phyloP scores from a whole-genome alignment of 23 tunicate species.

The Ciona savignyi region DNA sequence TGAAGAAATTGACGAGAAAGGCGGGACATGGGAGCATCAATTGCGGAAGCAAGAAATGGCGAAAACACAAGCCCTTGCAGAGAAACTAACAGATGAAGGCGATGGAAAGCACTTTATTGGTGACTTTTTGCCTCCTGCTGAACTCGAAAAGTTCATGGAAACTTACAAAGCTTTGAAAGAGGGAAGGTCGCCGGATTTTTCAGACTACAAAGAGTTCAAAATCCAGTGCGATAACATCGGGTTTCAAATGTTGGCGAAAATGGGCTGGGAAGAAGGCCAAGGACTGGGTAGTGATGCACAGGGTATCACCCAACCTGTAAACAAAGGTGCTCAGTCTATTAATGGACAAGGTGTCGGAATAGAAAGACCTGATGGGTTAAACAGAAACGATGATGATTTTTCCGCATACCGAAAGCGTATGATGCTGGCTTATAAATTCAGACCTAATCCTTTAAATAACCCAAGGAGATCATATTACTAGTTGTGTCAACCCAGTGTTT shows the following conservation, averaged over 20 bases:
- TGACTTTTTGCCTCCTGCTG: conserved; percentile 88
- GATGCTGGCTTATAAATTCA: conserved; percentile 89
- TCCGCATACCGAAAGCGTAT: conserved; percentile 87
- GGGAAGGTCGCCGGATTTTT: conserved; percentile 90
- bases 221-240: conserved; percentile 93
- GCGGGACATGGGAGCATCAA: conserved; percentile 95
- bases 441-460: conserved; percentile 91
- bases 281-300: conserved; percentile 80
- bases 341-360: conserved; percentile 89
- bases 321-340: conserved; percentile 74
- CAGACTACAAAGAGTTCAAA: conserved; percentile 93
- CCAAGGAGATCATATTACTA: conserved; percentile 90
- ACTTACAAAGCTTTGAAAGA: conserved; percentile 90
- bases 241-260: conserved; percentile 89
- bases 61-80: conserved; percentile 85
- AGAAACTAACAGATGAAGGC: conserved; percentile 73
- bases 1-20: conserved; percentile 81
- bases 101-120: conserved; percentile 92
- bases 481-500: too few species aligned
- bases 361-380: conserved; percentile 49
- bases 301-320: conserved; percentile 78
- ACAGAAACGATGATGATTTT: conserved; percentile 78
- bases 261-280: conserved; percentile 97
- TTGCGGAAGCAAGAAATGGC: conserved; percentile 69
- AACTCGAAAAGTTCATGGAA: conserved; percentile 92